Percentiles rank a stretch among this genome's conserved stretches.
phyloP scores from a whole-genome alignment of 2,888 invertebrate species.

The Hydraecia micacea region DNA sequence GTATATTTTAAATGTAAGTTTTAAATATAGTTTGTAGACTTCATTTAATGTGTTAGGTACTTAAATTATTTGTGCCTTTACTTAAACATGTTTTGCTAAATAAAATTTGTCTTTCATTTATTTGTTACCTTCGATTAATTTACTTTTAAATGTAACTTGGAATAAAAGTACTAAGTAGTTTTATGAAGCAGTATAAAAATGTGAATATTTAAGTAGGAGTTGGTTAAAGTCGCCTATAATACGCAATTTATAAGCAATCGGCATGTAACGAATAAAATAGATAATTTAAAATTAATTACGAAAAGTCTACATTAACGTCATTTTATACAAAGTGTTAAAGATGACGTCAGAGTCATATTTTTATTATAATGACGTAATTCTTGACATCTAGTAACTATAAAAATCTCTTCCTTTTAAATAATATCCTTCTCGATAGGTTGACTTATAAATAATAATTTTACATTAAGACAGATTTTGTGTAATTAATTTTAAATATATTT shows the following conservation, averaged over 20 bases:
- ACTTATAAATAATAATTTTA: conserved; percentile 32
- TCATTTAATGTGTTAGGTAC: conserved; percentile 75
- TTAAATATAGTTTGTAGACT: conserved; percentile 56
- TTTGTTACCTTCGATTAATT: conserved; percentile 69
- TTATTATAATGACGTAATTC: conserved; percentile 29
- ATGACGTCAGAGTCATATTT: conserved; percentile 24
- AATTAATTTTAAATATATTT: conserved; percentile 57
- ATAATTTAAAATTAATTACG: conserved; percentile 59
- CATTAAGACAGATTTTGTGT: conserved; percentile 35
- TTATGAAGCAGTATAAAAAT: conserved; percentile 57
- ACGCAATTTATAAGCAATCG: conserved; percentile 77
- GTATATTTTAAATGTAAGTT: conserved; percentile 67
- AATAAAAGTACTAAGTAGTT: conserved; percentile 55
- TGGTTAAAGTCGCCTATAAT: conserved; percentile 69
- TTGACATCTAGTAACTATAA: conserved; percentile 30
- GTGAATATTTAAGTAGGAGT: conserved; percentile 58
- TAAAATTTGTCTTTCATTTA: conserved; percentile 67
- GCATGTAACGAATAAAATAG: conserved; percentile 62
- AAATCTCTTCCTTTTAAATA: background rate
- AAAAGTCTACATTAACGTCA: conserved; percentile 20
- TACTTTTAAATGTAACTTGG: conserved; percentile 54
- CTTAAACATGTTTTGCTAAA: conserved; percentile 67
- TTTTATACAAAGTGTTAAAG: conserved; percentile 29
- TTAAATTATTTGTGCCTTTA: conserved; percentile 87
- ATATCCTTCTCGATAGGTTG: conserved; percentile 19